Conservation (phyloP, 2,888 invertebrate species). For the Drosophila differens region DNA sequence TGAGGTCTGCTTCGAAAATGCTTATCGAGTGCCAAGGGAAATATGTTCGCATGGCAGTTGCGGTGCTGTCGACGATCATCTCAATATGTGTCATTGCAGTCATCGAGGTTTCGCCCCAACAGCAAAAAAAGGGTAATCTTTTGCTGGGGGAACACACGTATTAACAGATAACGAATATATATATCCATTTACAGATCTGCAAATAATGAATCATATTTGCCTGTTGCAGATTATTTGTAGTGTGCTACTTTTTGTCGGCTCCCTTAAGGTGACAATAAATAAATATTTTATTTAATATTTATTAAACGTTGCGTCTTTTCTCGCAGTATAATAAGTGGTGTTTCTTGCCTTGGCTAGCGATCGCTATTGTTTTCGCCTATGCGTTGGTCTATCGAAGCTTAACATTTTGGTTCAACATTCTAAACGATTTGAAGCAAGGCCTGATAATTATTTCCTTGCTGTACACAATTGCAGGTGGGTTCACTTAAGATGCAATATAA, state of each 20-base stretch:
- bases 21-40: background rate
- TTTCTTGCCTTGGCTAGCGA: constrained; percentile 52
- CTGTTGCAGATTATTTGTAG: constrained; percentile 51
- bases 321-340: constrained; percentile 48
- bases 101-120: background rate
- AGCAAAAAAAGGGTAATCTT: constrained; percentile 23
- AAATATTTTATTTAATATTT: background rate
- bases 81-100: constrained; percentile 30
- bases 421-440: background rate
- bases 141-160: background rate
- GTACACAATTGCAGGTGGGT: constrained; percentile 42
- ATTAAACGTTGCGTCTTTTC: rapidly evolving
- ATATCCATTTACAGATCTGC: constrained; percentile 18
- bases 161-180: constrained; percentile 9
- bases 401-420: background rate
- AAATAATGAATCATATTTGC: constrained; percentile 44
- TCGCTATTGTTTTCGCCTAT: constrained; percentile 47
- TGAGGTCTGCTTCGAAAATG: constrained; percentile 10
- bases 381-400: constrained; percentile 33
- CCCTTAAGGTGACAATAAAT: constrained; percentile 21
- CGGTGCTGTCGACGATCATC: constrained; percentile 29
- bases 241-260: constrained; percentile 25
- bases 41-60: constrained; percentile 31
- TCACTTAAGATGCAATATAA: background rate
- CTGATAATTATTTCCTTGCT: background rate